Conservation (phyloP, 2,113 vertebrate genomes). For the Ailurus styani region DNA sequence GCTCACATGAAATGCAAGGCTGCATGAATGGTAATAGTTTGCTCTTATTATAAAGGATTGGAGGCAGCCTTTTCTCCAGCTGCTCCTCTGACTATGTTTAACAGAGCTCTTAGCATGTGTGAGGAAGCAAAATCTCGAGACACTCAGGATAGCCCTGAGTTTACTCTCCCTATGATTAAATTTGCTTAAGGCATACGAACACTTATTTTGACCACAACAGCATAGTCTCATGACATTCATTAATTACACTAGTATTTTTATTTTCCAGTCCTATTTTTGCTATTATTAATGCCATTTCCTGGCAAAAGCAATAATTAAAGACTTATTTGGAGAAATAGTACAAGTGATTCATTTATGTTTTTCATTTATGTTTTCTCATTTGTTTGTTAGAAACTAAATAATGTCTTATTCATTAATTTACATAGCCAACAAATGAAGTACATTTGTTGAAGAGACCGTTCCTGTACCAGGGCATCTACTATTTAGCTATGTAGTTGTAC, state of each 20-base stretch:
- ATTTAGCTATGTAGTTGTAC: neutral
- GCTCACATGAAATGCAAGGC: neutral
- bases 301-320: neutral
- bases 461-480: neutral
- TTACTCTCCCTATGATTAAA: neutral
- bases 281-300: neutral
- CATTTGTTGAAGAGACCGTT: neutral
- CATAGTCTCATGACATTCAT: neutral
- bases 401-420: neutral
- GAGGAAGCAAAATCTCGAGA: neutral
- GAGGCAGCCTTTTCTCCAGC: neutral
- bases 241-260: neutral
- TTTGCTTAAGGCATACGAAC: neutral
- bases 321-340: neutral
- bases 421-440: neutral
- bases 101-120: neutral
- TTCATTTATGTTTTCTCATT: neutral
- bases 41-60: neutral
- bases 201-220: neutral
- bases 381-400: neutral
- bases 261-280: neutral
- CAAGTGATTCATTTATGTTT: neutral
- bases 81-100: neutral
- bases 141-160: neutral
- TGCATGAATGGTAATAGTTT: neutral